Conservation (phyloP, 2,113 vertebrate genomes). For the Rhabdomys dilectus region DNA sequence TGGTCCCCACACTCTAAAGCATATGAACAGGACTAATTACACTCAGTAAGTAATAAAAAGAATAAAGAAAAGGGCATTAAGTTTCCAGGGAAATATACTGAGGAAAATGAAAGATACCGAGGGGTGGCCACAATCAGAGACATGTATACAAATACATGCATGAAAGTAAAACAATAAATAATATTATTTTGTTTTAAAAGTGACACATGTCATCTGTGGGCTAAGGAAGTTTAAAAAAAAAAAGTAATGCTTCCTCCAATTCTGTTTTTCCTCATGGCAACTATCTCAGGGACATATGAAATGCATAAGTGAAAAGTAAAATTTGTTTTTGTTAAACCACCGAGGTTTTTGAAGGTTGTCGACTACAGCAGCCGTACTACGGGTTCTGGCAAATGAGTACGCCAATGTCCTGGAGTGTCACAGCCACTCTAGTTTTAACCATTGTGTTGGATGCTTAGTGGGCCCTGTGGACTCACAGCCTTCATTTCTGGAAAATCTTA, state of each 20-base stretch:
- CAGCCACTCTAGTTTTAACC: not conserved
- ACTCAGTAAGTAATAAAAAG: not conserved
- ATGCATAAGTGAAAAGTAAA: not conserved
- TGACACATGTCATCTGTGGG: not conserved
- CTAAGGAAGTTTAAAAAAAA: not conserved
- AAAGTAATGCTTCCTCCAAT: not conserved
- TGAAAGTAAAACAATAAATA: not conserved
- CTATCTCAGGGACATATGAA: not conserved
- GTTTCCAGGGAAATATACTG: not conserved
- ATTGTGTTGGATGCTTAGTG: not conserved
- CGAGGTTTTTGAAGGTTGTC: not conserved
- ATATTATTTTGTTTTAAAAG: not conserved
- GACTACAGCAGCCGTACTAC: not conserved
- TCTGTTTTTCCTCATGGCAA: not conserved
- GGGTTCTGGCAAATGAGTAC: not conserved
- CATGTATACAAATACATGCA: too few species aligned
- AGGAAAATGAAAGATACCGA: not conserved
- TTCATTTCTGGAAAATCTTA: conserved; percentile 32
- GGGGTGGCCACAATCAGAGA: not conserved
- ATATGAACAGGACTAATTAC: not conserved
- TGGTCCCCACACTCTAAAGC: not conserved
- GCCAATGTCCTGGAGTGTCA: not conserved
- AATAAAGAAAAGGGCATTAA: not conserved
- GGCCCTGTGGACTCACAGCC: not conserved
- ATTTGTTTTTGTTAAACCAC: not conserved